Evolutionary conservation across 2,797 vertebrate genomes (phyloP).

Genomic region (Rhabdomys pumilio): DNA sequence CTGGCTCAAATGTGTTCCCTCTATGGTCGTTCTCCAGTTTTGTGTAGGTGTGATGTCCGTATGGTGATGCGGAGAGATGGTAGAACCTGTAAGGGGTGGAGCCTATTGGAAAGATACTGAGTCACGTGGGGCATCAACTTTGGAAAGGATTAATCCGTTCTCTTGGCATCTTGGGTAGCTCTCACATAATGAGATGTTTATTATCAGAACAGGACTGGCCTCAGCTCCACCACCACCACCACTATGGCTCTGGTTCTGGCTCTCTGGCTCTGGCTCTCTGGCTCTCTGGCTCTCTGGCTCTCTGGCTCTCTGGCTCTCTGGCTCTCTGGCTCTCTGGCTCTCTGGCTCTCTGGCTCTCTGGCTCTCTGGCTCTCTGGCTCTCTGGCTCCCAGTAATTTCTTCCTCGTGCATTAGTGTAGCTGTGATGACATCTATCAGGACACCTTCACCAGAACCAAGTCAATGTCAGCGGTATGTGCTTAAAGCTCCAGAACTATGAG

Average conservation of each 20-base stretch:
- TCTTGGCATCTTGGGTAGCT: background rate
- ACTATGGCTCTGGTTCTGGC: too few relatives aligned
- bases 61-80: background rate
- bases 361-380: accelerated
- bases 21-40: background rate
- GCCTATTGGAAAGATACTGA: background rate
- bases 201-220: background rate
- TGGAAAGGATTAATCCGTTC: background rate
- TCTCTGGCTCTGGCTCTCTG: background rate
- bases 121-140: background rate
- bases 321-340: too few relatives aligned
- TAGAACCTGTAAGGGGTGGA: background rate
- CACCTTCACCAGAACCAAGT: background rate
- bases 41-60: background rate
- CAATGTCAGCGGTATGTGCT: background rate
- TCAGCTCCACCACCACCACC: background rate
- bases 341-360: too few relatives aligned
- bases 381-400: background rate
- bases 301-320: too few relatives aligned
- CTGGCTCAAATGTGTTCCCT: background rate
- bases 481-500: background rate
- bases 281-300: too few relatives aligned
- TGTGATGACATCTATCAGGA: background rate
- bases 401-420: background rate
- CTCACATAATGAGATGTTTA: background rate